A percentile compares a stretch with the other conserved stretches of the same genome.
These are phyloP conservation scores for Drosophila melanogaster DNA, from an alignment of 1,140 invertebrate genomes.

Conservation along the genomic window DNA sequence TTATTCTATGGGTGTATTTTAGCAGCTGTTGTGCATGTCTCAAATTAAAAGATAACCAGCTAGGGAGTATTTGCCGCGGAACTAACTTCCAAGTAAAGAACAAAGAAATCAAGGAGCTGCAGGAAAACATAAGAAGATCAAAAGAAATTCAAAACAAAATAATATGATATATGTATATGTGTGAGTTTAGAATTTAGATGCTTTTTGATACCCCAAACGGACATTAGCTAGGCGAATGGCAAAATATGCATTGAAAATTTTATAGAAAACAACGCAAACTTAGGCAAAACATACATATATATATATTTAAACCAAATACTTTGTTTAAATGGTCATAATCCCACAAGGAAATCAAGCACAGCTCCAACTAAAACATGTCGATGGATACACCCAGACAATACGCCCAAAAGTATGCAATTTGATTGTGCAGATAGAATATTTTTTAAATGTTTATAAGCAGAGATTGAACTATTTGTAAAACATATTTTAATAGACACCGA, in stretches of 20 bases:
- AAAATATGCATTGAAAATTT: slow-evolving; percentile 59
- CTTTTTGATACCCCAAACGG: slow-evolving; percentile 70
- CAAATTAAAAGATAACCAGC: slow-evolving; percentile 14
- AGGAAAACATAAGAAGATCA: slow-evolving; percentile 11
- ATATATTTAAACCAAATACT: slow-evolving; percentile 10
- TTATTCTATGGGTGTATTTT: slow-evolving; percentile 35
- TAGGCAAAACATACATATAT: slow-evolving; percentile 32
- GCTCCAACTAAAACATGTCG: slow-evolving; percentile 41
- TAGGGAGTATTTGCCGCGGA: slow-evolving; percentile 11
- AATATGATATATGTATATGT: slow-evolving; percentile 31
- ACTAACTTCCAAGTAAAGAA: slow-evolving; percentile 50
- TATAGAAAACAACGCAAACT: slow-evolving; percentile 40
- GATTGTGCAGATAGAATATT: slow-evolving; percentile 76
- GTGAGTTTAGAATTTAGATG: slow-evolving; percentile 53
- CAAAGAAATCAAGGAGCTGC: slow-evolving; percentile 19
- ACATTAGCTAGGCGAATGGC: slow-evolving; percentile 68
- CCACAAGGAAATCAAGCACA: slow-evolving; percentile 40
- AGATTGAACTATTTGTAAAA: slow-evolving; percentile 71
- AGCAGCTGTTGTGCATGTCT: slow-evolving; percentile 7
- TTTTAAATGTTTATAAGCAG: slow-evolving; percentile 77
- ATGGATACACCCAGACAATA: slow-evolving; percentile 75
- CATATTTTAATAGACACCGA: slow-evolving; percentile 77
- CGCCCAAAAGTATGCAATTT: slow-evolving; percentile 75
- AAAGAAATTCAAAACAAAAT: slow-evolving; percentile 15
- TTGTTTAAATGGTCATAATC: slow-evolving; percentile 55